Evolutionary conservation across 2,113 vertebrate species (phyloP).

Genomic region (Numenius arquata): DNA sequence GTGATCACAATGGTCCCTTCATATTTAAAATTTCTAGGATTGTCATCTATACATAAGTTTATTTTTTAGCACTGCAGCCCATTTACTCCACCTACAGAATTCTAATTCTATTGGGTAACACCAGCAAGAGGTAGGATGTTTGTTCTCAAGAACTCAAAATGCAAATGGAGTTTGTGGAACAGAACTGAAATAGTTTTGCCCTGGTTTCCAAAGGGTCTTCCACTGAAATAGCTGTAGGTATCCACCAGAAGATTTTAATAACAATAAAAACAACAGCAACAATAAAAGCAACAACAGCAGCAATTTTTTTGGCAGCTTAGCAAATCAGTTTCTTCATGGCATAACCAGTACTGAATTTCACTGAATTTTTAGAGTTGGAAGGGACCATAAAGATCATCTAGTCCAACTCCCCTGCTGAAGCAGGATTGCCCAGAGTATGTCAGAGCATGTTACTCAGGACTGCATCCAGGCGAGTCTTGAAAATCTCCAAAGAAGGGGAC

Average conservation of each 20-base stretch:
- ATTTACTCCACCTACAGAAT: not conserved
- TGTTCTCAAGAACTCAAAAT: not conserved
- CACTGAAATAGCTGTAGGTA: not conserved
- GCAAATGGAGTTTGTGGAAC: not conserved
- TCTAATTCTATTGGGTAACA: not conserved
- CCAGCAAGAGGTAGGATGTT: not conserved
- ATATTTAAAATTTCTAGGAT: not conserved
- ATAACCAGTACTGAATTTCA: too few relatives aligned
- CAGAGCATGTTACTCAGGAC: too few relatives aligned
- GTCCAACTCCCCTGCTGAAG: too few relatives aligned
- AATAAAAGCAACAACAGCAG: not conserved
- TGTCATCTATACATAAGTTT: accelerated
- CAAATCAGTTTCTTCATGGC: not conserved
- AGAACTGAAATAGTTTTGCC: not conserved
- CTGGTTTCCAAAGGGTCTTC: not conserved
- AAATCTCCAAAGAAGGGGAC: too few relatives aligned
- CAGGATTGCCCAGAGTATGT: too few relatives aligned
- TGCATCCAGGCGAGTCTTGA: too few relatives aligned
- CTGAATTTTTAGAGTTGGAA: too few relatives aligned
- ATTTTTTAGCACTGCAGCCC: not conserved
- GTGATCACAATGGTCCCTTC: not conserved
- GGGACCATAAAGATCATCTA: too few relatives aligned
- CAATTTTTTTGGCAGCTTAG: not conserved
- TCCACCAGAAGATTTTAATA: not conserved
- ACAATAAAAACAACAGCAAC: not conserved